Base-by-base conservation (phyloP, 2,113 vertebrate genomes). In the Columba livia region DNA sequence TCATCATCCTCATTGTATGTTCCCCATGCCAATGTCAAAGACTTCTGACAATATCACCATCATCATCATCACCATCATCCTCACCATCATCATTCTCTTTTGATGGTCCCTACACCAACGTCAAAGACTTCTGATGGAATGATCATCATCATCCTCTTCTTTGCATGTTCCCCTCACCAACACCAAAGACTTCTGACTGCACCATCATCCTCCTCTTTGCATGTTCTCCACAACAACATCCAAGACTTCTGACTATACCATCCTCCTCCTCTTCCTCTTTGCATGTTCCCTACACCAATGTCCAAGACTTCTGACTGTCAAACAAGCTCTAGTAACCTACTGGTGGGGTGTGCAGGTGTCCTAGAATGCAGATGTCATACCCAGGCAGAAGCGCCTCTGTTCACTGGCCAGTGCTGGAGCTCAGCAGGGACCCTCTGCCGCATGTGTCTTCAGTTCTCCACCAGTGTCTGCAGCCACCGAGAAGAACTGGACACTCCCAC, bases 361-460 rank as follows among this genome's bases (percentile, higher is more conserved):
- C 71, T 11, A 23, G 47, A 40, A 25, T 2, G 4, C 42, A 42
- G 7, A 42, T 17, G 6, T 40, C 67, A 60, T 4, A 4, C 24
- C 31, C 7, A 25, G 36, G 29, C 23, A 53, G 66, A n/a, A 58
- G n/a, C 16, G 4, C 4, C 60, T 34, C 75, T 26, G 20, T 53
- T 42, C 6, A 0, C 1, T 6, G n/a, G 48, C 40, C 0, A 0
- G 16, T 0, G 4, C 34, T 6, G n/a, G 53, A 69, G 60, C 77
- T 24, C 2, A 0, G 32, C 34, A 5, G 19, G 72, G 34, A 20
- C 53, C 40, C 40, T 44, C 42, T 44, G 42, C 3, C 6, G 42
- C 6, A 44, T 6, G 16, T 17, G 42, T 17, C 42, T 44, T 17
- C 42, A 44, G 42, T 16, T 44, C 42, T 44, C 16, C 42, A 44